A percentile compares a stretch with the other conserved stretches of the same genome.
Conservation (phyloP, 2,113 vertebrate species). For the Mobula birostris region DNA sequence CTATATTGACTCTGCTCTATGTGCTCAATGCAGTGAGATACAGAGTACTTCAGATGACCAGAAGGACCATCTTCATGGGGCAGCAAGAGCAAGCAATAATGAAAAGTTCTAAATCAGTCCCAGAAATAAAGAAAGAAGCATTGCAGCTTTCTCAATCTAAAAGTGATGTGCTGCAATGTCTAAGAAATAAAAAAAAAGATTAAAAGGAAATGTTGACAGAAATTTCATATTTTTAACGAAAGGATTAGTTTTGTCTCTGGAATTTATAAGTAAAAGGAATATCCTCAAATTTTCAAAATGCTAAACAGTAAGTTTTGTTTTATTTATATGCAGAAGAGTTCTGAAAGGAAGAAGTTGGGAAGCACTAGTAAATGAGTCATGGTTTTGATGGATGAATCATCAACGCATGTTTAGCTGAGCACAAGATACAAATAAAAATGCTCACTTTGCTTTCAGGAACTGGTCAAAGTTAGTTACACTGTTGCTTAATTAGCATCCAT, state of each 20-base stretch:
- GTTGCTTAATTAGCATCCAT: no score
- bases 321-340: no score
- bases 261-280: neutral
- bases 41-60: neutral
- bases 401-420: no score
- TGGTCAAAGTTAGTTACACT: no score
- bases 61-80: conserved; percentile 8
- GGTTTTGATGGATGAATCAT: no score
- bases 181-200: neutral
- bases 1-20: neutral
- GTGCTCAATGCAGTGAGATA: neutral
- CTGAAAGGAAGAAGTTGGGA: no score
- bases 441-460: no score
- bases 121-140: neutral
- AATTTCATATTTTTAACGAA: neutral
- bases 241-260: neutral
- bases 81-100: neutral
- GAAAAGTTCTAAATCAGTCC: neutral
- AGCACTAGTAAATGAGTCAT: no score
- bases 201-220: neutral
- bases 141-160: neutral
- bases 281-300: neutral
- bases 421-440: no score
- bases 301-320: no score
- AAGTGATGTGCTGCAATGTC: neutral